Conservation (phyloP, 2,888 invertebrate species). For the Apoda limacodes region DNA sequence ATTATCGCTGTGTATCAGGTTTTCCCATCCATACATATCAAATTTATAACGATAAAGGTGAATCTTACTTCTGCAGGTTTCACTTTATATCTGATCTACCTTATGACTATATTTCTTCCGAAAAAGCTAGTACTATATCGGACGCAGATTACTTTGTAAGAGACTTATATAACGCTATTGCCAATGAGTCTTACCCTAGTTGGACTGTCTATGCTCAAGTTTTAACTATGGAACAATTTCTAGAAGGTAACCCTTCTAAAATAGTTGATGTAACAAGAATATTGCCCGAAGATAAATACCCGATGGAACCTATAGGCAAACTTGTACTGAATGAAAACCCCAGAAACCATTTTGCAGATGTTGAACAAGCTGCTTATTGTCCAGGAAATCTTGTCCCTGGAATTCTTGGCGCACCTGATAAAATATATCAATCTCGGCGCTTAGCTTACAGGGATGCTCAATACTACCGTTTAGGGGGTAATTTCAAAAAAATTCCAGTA, state of each 20-base stretch:
- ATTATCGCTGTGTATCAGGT: conserved; percentile 88
- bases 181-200: conserved; percentile 42
- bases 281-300: conserved; percentile 84
- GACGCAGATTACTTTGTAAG: conserved; percentile 85
- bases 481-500: no score
- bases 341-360: no score
- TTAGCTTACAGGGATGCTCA: conserved; percentile 86
- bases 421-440: conserved; percentile 84
- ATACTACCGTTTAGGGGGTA: no score
- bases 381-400: conserved; percentile 89
- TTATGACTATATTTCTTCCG: conserved; percentile 75
- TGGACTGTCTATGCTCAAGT: conserved; percentile 2
- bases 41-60: conserved; percentile 76
- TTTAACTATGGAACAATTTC: conserved; percentile 70
- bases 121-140: conserved; percentile 71
- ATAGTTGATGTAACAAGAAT: conserved; percentile 90
- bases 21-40: conserved; percentile 90
- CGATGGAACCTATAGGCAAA: conserved; percentile 83
- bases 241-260: conserved; percentile 77
- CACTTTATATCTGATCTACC: conserved; percentile 88
- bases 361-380: no score
- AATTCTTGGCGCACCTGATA: conserved; percentile 88
- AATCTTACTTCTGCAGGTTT: conserved; percentile 82
- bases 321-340: no score
- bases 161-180: conserved; percentile 85